Base-by-base conservation (phyloP, 2,113 vertebrate genomes). In the Phodopus roborovskii region DNA sequence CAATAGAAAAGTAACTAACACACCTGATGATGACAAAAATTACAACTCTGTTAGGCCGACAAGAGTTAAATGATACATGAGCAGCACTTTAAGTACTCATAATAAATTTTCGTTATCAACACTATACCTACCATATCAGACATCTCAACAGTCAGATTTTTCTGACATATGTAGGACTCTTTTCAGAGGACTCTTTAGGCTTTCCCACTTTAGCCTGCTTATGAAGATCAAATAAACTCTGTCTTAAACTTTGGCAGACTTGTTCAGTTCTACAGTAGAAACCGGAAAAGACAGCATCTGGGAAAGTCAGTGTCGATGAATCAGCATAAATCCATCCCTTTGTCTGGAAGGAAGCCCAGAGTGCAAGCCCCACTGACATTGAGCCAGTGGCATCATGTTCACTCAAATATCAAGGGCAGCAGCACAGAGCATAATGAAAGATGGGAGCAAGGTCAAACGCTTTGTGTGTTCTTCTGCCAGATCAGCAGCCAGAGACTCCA, bases 351-450 rank as follows among this genome's bases (percentile, higher is more conserved):
- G 66, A 22, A 89, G 90, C 87, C 93, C 90, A 45, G 73, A 89
- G 82, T 8, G 10, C 42, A 91, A 96, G 68, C 15, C 42, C 88
- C 42, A 45, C 13, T 53, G 77, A 94, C 10, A 93, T 12, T n/a
- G 93, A 91, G 91, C 90, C 96, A 79, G 53, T 7, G 90, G 79
- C 92, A 91, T 79, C 85, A 74, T 45, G 94, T 86, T 79, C 88
- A 50, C 85, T 97, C 86, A 92, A 97, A 97, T 62, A 94, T 62
- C 96, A 95, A 96, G 91, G 95, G 60, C 90, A 83, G 53, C 75
- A 88, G 66, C 66, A 28, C 1, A 0, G 33, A 58, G 53, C 77
- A 33, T 50, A 48, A 68, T 10, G 70, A 90, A 96, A 88, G 84
- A 77, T 17, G 45, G 50, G 62, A 56, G 53, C 94, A 90, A 97